These are phyloP conservation scores for Lutjanus argentimaculatus DNA, from an alignment of 2,797 vertebrate species.

Conservation along the genomic window DNA sequence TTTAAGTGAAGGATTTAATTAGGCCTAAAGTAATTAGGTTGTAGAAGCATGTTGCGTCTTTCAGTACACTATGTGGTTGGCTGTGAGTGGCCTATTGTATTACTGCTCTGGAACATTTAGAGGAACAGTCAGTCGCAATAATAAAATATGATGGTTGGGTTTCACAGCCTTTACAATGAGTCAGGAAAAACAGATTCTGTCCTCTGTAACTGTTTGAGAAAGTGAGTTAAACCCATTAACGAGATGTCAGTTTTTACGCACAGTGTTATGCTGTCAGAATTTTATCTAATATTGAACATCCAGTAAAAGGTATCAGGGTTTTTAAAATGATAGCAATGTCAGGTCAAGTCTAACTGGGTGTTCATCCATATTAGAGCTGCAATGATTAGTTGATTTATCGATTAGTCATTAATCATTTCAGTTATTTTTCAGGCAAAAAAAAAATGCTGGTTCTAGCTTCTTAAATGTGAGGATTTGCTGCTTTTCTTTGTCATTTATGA, in stretches of 20 bases:
- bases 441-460: too few relatives aligned
- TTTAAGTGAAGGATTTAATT: slow-evolving; percentile 58
- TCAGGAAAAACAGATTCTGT: background rate
- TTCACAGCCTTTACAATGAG: background rate
- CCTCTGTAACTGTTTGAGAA: slow-evolving; percentile 11
- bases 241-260: background rate
- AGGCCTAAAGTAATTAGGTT: slow-evolving; percentile 58
- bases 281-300: background rate
- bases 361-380: too few relatives aligned
- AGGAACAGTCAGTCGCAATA: slow-evolving; percentile 25
- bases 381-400: too few relatives aligned
- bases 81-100: slow-evolving; percentile 17
- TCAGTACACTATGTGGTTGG: background rate
- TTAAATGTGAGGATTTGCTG: too few relatives aligned
- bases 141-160: background rate
- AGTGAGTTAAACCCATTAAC: slow-evolving; percentile 6
- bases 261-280: background rate
- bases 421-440: too few relatives aligned
- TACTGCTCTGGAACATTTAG: slow-evolving; percentile 27
- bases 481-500: too few relatives aligned
- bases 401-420: too few relatives aligned
- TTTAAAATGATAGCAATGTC: background rate
- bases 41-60: slow-evolving; percentile 6
- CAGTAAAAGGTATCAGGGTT: background rate
- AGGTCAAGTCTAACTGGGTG: background rate